Percentiles rank a stretch among this genome's conserved stretches.
phyloP scores from a whole-genome alignment of 2,113 vertebrate genomes.

The Paraplagusia blochii region DNA sequence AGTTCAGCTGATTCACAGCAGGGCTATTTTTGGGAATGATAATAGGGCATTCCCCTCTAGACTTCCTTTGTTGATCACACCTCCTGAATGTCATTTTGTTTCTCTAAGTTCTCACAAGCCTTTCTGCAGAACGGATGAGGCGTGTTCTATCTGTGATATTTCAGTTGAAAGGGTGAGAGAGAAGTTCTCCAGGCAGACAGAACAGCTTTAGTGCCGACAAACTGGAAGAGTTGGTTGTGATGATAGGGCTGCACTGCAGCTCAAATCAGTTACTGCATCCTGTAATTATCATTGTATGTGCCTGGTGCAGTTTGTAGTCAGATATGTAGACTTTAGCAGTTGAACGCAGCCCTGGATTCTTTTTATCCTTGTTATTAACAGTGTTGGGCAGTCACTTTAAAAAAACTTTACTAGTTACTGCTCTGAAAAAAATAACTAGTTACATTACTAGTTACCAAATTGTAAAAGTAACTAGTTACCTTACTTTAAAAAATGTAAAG shows the following conservation, averaged over 20 bases:
- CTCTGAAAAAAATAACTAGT: no score
- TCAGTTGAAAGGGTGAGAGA: constrained; percentile 35
- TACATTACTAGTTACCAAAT: no score
- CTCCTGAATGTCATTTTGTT: not conserved
- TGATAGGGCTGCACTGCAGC: constrained; percentile 22
- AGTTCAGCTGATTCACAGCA: not conserved
- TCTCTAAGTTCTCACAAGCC: not conserved
- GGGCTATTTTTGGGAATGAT: not conserved
- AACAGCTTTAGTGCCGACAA: constrained; percentile 32
- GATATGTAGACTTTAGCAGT: constrained; percentile 1
- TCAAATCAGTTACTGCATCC: constrained; percentile 11
- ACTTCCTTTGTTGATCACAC: not conserved
- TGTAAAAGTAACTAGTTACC: no score
- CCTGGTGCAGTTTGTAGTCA: not conserved
- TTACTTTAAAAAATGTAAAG: no score
- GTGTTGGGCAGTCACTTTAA: no score
- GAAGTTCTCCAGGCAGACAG: constrained; percentile 17
- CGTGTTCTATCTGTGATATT: constrained; percentile 19
- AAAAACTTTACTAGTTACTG: no score
- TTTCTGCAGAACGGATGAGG: constrained; percentile 7
- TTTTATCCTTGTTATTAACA: not conserved
- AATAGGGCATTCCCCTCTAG: not conserved
- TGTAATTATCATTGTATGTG: constrained; percentile 35
- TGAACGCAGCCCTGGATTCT: constrained; percentile 7
- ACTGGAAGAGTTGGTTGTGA: constrained; percentile 46